Conservation (phyloP, 1,140 invertebrate species). For the Drosophila aff. region DNA sequence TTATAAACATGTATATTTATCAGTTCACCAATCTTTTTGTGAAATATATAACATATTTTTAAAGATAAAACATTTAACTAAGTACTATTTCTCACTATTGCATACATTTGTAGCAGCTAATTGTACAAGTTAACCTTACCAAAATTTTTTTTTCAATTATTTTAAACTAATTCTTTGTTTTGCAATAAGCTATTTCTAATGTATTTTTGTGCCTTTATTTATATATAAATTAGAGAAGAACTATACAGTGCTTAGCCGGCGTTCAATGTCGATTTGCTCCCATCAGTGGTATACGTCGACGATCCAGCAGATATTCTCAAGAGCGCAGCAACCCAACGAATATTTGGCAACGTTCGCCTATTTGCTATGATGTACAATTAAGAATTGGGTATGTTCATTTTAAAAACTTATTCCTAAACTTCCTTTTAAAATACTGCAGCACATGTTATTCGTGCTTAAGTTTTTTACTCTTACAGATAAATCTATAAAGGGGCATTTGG, state of each 20-base stretch:
- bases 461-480: background rate
- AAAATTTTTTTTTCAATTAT: background rate
- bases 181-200: background rate
- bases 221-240: slow-evolving; percentile 25
- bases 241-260: background rate
- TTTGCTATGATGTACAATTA: slow-evolving; percentile 2
- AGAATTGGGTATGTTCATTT: background rate
- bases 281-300: slow-evolving; percentile 1
- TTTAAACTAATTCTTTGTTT: background rate
- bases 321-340: background rate
- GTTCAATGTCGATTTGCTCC: slow-evolving; percentile 12
- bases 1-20: no score
- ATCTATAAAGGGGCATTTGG: background rate
- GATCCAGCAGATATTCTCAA: slow-evolving; percentile 1
- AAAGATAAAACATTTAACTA: no score
- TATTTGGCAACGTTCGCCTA: background rate
- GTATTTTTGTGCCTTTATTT: background rate
- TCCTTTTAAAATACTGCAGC: background rate
- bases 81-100: no score
- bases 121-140: no score
- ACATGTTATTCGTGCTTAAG: no score
- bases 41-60: no score
- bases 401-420: background rate
- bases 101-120: no score
- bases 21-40: no score